A percentile compares a stretch with the other conserved stretches of the same genome.
Conservation (phyloP, 2,797 vertebrate genomes). For the Cyprinodon diabolis region DNA sequence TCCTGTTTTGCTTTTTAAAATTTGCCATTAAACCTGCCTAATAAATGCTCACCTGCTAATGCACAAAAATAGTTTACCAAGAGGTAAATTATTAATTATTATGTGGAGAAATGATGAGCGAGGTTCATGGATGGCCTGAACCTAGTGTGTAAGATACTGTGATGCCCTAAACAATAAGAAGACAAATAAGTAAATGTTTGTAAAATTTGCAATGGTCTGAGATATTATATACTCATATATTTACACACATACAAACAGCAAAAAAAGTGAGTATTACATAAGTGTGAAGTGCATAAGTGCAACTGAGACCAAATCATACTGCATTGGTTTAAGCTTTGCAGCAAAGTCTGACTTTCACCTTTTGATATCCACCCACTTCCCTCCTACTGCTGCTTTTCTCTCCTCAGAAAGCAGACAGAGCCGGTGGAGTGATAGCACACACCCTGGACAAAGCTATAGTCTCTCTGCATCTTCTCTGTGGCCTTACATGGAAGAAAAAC, state of each 20-base stretch:
- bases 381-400: conserved; percentile 71
- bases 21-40: too few species aligned
- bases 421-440: conserved; percentile 68
- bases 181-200: not conserved
- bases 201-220: not conserved
- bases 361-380: conserved; percentile 74
- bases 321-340: conserved; percentile 62
- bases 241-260: conserved; percentile 20
- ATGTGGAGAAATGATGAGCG: too few species aligned
- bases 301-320: conserved; percentile 63
- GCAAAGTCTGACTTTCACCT: conserved; percentile 71
- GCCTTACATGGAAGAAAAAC: conserved; percentile 49
- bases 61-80: too few species aligned
- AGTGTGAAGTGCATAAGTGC: conserved; percentile 43
- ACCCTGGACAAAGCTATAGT: conserved; percentile 58
- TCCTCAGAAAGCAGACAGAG: conserved; percentile 61
- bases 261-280: conserved; percentile 48
- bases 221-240: conserved; percentile 2
- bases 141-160: not conserved
- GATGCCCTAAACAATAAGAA: conserved; percentile 1
- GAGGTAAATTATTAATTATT: too few species aligned
- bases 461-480: conserved; percentile 52
- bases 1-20: not conserved
- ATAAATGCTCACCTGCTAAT: not conserved
- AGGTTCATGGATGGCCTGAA: not conserved